Evolutionary conservation across 2,888 invertebrate genomes (phyloP), one percentile per base, ranked within the genome.

Genomic region (Hirtodrosophila trivittata): DNA sequence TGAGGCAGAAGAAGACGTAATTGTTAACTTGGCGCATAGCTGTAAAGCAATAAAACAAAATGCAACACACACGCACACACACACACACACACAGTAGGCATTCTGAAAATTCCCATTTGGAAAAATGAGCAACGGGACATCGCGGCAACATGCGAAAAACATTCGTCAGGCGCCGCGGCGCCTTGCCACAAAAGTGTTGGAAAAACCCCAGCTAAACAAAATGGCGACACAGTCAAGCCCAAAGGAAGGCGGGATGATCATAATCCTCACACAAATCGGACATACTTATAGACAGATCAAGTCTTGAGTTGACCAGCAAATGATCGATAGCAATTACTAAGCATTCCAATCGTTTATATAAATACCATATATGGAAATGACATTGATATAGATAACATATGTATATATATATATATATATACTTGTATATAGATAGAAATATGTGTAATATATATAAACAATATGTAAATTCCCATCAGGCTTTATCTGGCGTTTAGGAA

Each of bases 1-100:
- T 47, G 33, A 38, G 32, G 26, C 9, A 16, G 41, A 10, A 37
- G 10, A 37, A 50, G 57, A 62, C 56, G 39, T 64, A 59, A 73
- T 64, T 74, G 83, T 81, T 71, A 85, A 75, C 65, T 70, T 81
- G 83, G 87, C 81, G 86, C 87, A 85, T 77, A 83, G 74, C 52
- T 64, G 66, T 81, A 87, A 85, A 86, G 42, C 68, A 86, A 68
- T 73, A 66, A 70, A 51, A 77, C n/a, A 64, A 59, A 63, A 66
- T 59, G 65, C 64, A 28, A 45, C 33, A 46, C 28, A 46, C 33
- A 25, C 28, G 49, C 25, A 39, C 47, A 39, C 21, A 46, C 38
- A 46, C 5, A 30, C 5, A 9, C 32, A 21, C 41, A 21, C 28
- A 18, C 39, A 32, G 13, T 12, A 32, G 16, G 28, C 32, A 33